Percentiles rank a stretch among this genome's conserved stretches.
phyloP scores from a whole-genome alignment of 2,113 vertebrate species.

The Mastomys natalensis region DNA sequence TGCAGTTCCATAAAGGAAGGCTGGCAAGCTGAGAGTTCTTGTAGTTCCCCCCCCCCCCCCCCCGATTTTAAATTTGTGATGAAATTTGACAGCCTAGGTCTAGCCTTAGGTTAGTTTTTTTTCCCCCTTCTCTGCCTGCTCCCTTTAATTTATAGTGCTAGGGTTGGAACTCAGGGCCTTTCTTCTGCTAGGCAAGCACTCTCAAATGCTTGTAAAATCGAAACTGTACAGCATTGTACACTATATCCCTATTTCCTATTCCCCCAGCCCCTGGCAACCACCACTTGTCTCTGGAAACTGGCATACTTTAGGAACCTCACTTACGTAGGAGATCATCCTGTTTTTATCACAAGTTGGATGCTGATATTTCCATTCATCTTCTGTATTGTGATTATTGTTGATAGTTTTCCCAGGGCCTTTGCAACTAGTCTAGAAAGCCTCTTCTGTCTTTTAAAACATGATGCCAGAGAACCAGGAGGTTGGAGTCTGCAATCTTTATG shows the following conservation, averaged over 20 bases:
- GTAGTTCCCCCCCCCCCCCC: too few species aligned
- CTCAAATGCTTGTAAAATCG: background rate
- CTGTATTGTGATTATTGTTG: conserved; percentile 4
- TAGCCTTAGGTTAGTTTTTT: background rate
- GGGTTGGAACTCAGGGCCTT: background rate
- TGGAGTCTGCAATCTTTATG: background rate
- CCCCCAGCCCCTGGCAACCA: background rate
- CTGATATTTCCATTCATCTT: background rate
- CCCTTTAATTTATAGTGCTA: background rate
- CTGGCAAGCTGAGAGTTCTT: background rate
- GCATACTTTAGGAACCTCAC: background rate
- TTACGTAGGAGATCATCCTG: background rate
- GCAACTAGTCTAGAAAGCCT: background rate
- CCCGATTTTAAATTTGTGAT: background rate
- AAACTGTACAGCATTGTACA: background rate
- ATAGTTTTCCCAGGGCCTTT: background rate
- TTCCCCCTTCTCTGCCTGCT: background rate
- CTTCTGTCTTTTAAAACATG: background rate
- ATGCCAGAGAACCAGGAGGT: background rate
- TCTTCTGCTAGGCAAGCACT: background rate
- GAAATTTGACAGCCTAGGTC: background rate
- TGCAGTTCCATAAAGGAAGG: background rate
- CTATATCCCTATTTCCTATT: background rate
- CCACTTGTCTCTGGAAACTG: background rate
- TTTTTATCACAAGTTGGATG: background rate